Evolutionary conservation across 2,888 invertebrate species (phyloP).

Genomic region (Platynereis dumerilii): DNA sequence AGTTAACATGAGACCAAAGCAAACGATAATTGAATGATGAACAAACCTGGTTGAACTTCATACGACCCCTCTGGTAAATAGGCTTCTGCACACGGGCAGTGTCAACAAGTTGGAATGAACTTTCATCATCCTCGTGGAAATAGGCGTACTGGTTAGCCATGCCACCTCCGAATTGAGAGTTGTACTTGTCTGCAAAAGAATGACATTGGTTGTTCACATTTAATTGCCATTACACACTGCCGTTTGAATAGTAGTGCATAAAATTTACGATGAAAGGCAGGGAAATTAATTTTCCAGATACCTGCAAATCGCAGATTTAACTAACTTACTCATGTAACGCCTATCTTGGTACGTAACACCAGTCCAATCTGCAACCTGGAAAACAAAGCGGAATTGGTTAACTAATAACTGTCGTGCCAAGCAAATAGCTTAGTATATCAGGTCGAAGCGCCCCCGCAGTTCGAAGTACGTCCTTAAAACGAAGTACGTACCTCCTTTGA

Average conservation of each 20-base stretch:
- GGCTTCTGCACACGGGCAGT: slow-evolving; percentile 71
- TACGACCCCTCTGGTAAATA: slow-evolving; percentile 86
- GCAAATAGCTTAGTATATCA: no score
- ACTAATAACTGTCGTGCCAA: no score
- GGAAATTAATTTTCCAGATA: no score
- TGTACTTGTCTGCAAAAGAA: slow-evolving; percentile 57
- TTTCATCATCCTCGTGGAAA: slow-evolving; percentile 98
- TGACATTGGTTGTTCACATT: no score
- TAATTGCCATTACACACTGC: not conserved
- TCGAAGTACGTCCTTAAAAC: no score
- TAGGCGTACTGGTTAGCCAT: slow-evolving; percentile 94
- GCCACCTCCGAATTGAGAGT: slow-evolving; percentile 58
- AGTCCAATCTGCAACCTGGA: slow-evolving; percentile 92
- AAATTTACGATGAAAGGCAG: no score
- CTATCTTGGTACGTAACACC: slow-evolving; percentile 90
- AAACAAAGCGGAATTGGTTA: no score
- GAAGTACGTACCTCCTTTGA: no score
- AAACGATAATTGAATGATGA: no score
- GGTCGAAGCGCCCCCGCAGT: no score
- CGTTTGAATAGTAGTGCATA: not conserved
- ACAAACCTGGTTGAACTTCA: slow-evolving; percentile 62
- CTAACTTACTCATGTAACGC: slow-evolving; percentile 74
- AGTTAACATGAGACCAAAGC: no score
- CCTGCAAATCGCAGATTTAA: not conserved
- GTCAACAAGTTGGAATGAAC: slow-evolving; percentile 97